These are phyloP conservation scores for Oscheius onirici DNA, from an alignment of 2,888 invertebrate genomes.

Conservation along the genomic window DNA sequence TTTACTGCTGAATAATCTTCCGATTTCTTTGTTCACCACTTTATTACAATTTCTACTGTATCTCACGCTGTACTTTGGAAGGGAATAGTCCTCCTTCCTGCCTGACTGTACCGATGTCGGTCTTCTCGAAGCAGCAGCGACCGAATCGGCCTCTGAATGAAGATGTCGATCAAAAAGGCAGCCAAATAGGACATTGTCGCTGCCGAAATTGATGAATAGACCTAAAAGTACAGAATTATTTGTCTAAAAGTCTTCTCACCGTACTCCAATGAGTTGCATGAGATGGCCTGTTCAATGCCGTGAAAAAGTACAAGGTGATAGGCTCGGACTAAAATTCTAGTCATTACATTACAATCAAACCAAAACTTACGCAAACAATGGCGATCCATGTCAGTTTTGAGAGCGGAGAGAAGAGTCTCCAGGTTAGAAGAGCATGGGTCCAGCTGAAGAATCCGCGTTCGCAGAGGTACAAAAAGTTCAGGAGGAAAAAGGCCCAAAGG, in stretches of 20 bases:
- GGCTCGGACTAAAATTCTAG: constrained; percentile 62
- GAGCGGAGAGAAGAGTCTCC: constrained; percentile 66
- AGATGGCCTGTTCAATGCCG: constrained; percentile 68
- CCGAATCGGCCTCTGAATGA: constrained; percentile 61
- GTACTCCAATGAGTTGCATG: constrained; percentile 67
- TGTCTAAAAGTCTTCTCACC: constrained; percentile 42
- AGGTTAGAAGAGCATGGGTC: constrained; percentile 57
- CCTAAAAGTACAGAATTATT: constrained; percentile 41
- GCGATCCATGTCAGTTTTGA: constrained; percentile 61
- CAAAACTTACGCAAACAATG: constrained; percentile 47
- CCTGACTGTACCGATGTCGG: not conserved
- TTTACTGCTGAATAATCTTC: too few species aligned
- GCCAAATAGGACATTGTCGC: constrained; percentile 56
- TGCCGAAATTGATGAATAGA: constrained; percentile 62
- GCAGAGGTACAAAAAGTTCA: constrained; percentile 56
- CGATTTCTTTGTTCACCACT: too few species aligned
- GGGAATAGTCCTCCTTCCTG: constrained; percentile 7
- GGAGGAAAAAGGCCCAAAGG: constrained; percentile 59
- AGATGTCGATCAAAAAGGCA: constrained; percentile 61
- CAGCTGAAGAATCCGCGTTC: constrained; percentile 51
- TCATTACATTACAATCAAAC: not conserved
- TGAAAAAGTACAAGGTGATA: constrained; percentile 67
- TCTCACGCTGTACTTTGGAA: constrained; percentile 3
- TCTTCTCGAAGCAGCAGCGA: constrained; percentile 38
- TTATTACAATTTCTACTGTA: too few species aligned